Conservation (phyloP, 2,797 vertebrate genomes). For the Melopsittacus undulatus region DNA sequence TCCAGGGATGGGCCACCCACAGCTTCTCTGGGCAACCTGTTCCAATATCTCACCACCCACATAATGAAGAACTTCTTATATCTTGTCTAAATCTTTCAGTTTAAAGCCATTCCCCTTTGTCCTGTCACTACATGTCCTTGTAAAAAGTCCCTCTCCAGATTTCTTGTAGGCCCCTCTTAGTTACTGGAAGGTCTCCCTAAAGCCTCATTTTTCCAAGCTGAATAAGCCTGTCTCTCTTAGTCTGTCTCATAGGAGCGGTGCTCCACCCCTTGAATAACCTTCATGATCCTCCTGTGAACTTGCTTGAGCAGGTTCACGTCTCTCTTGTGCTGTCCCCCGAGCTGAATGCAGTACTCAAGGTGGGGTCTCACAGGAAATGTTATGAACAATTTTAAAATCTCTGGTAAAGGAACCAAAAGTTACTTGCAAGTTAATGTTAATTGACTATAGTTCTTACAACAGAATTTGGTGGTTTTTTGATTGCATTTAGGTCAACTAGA, state of each 20-base stretch:
- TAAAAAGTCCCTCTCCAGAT: neutral
- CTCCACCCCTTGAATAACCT: neutral
- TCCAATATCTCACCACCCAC: neutral
- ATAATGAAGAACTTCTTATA: neutral
- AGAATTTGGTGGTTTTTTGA: neutral
- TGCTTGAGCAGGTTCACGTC: neutral
- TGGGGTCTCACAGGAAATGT: neutral
- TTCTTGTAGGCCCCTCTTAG: neutral
- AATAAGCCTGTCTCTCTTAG: neutral
- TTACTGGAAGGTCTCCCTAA: neutral
- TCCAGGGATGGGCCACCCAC: neutral
- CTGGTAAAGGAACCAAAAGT: neutral
- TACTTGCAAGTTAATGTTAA: neutral
- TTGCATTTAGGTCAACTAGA: neutral
- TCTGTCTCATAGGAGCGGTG: neutral
- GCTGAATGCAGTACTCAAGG: neutral
- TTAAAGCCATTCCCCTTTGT: neutral
- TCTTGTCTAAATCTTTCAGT: neutral
- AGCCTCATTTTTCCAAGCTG: neutral
- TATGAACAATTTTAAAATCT: neutral
- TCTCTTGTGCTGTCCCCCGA: neutral
- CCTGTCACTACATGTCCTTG: neutral
- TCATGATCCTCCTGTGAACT: neutral
- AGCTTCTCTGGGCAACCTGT: neutral
- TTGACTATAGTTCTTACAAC: neutral